phyloP scores from a whole-genome alignment of 2,113 vertebrate genomes.

The Austrofundulus limnaeus region DNA sequence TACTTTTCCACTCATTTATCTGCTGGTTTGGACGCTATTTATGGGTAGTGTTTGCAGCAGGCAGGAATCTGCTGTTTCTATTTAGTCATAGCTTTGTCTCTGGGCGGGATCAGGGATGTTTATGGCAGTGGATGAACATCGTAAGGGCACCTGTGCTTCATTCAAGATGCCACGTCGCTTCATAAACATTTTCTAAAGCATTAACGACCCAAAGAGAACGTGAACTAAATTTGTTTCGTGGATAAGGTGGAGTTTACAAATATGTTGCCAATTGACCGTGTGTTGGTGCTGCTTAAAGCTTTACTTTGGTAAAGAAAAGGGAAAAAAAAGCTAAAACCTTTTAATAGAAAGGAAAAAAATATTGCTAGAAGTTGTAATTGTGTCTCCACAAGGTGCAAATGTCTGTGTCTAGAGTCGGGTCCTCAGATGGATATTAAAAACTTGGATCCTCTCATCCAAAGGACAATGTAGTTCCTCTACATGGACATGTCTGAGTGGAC shows the following conservation, averaged over 20 bases:
- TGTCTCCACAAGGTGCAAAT: not conserved
- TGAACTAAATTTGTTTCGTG: not conserved
- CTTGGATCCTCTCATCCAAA: constrained; percentile 28
- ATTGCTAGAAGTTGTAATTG: too few relatives aligned
- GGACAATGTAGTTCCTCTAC: constrained; percentile 46
- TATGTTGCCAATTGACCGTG: too few relatives aligned
- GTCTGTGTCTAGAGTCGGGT: not conserved
- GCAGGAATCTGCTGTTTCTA: constrained; percentile 61
- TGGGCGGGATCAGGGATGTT: constrained; percentile 53
- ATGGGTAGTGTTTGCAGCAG: constrained; percentile 50
- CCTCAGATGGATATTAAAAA: not conserved
- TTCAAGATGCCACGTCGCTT: constrained; percentile 16
- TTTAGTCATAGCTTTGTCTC: constrained; percentile 56
- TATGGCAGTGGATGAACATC: constrained; percentile 34
- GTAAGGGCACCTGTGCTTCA: constrained; percentile 11
- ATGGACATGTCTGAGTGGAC: constrained; percentile 45
- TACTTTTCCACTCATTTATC: constrained; percentile 68
- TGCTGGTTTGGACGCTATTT: constrained; percentile 66
- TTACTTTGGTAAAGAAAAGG: too few relatives aligned
- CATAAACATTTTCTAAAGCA: not conserved
- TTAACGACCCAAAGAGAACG: not conserved
- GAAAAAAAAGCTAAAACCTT: too few relatives aligned
- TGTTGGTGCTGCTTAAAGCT: too few relatives aligned
- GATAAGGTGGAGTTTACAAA: too few relatives aligned
- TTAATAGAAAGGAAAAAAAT: too few relatives aligned